A percentile compares a stretch with the other conserved stretches of the same genome.
Evolutionary conservation across 2,113 vertebrate species (phyloP).

Genomic region (Echinops telfairi): DNA sequence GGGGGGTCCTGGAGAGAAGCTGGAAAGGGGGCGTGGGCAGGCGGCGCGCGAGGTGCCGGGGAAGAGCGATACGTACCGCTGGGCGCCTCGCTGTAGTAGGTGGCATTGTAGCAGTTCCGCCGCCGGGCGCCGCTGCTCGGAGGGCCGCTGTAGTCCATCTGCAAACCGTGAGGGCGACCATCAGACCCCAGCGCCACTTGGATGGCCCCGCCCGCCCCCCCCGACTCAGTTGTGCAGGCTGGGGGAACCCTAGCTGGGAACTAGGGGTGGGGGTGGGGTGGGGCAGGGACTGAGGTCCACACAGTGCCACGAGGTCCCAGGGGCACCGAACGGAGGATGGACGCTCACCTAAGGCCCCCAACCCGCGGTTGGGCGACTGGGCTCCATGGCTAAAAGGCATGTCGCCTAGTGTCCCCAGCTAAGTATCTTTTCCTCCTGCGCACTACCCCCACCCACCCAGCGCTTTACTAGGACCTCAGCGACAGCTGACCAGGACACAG

Average conservation of each 20-base stretch:
- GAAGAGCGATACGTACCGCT: conserved; percentile 87
- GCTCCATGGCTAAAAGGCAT: background rate
- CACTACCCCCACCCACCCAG: background rate
- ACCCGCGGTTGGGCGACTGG: background rate
- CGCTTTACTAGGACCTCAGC: background rate
- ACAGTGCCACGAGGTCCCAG: too few species aligned
- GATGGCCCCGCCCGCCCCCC: background rate
- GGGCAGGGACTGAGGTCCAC: background rate
- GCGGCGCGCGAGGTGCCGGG: background rate
- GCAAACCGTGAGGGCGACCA: conserved; percentile 49
- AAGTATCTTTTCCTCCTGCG: background rate
- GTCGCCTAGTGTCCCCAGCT: too few species aligned
- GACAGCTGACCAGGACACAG: background rate
- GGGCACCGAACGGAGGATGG: background rate
- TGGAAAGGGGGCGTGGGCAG: background rate
- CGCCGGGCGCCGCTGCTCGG: conserved; percentile 90
- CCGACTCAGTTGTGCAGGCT: background rate
- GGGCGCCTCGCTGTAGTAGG: conserved; percentile 92
- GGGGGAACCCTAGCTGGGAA: background rate
- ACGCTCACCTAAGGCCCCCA: background rate
- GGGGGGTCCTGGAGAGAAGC: background rate
- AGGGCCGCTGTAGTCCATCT: conserved; percentile 95
- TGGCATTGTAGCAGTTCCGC: conserved; percentile 91
- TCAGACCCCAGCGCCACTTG: background rate
- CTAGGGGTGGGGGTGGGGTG: too few species aligned